phyloP scores from a whole-genome alignment of 2,113 vertebrate species.

The Bostrychus sinensis region DNA sequence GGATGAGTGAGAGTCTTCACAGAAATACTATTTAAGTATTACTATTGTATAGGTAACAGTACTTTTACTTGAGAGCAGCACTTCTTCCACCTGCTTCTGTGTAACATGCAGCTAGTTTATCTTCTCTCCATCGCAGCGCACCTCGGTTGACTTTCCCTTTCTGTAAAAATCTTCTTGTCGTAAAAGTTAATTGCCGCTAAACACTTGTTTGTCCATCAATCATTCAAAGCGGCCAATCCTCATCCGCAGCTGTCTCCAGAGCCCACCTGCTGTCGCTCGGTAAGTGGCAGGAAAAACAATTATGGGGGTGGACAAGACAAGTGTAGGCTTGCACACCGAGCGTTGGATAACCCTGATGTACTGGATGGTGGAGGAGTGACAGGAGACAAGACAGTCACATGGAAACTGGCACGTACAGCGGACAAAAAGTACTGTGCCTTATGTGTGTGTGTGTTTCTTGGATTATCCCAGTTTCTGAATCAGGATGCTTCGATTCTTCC shows the following conservation, averaged over 20 bases:
- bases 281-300: slow-evolving; percentile 40
- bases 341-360: not conserved
- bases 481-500: too few relatives aligned
- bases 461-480: too few relatives aligned
- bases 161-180: not conserved
- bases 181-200: slow-evolving; percentile 23
- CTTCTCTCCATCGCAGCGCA: too few relatives aligned
- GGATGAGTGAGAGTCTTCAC: too few relatives aligned
- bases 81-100: too few relatives aligned
- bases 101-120: too few relatives aligned
- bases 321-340: slow-evolving; percentile 5
- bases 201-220: slow-evolving; percentile 52
- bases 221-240: slow-evolving; percentile 33
- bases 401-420: not conserved
- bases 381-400: not conserved
- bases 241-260: slow-evolving; percentile 45
- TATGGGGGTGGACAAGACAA: slow-evolving; percentile 5
- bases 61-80: too few relatives aligned
- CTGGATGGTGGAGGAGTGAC: not conserved
- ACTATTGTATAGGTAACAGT: too few relatives aligned
- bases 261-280: slow-evolving; percentile 45
- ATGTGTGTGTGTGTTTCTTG: too few relatives aligned
- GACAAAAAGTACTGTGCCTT: not conserved
- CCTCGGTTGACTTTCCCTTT: too few relatives aligned
- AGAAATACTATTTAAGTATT: too few relatives aligned